phyloP scores from a whole-genome alignment of 1,140 invertebrate species.

The Cephus cinctus region DNA sequence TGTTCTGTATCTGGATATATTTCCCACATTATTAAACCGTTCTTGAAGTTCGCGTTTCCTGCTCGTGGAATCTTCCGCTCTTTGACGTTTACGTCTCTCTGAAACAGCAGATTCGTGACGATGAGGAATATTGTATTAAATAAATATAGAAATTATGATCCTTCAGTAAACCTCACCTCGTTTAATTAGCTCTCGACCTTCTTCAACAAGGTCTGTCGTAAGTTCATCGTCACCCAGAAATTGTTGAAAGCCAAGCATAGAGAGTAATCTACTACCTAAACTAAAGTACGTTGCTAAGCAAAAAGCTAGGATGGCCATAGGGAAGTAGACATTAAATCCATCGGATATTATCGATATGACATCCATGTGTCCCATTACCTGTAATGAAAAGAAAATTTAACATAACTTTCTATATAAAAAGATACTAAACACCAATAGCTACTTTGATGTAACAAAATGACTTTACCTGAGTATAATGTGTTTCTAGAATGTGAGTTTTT shows the following conservation, averaged over 20 bases:
- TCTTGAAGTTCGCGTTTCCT: slow-evolving; percentile 72
- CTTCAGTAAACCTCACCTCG: slow-evolving; percentile 59
- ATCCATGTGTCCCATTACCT: slow-evolving; percentile 99
- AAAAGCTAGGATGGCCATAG: slow-evolving; percentile 92
- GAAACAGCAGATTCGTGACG: slow-evolving; percentile 20
- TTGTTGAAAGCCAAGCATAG: slow-evolving; percentile 91
- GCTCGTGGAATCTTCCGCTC: slow-evolving; percentile 74
- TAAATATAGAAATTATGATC: slow-evolving; percentile 8
- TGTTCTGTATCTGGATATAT: slow-evolving; percentile 54
- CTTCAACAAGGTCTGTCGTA: slow-evolving; percentile 88
- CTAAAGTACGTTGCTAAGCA: slow-evolving; percentile 95
- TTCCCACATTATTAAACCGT: slow-evolving; percentile 58
- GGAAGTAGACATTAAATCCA: slow-evolving; percentile 99
- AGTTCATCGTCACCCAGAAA: slow-evolving; percentile 93
- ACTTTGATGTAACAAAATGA: slow-evolving; percentile 4
- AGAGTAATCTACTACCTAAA: slow-evolving; percentile 85
- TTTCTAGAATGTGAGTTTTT: slow-evolving; percentile 76
- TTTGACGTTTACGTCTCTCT: slow-evolving; percentile 80
- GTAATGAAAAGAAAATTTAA: slow-evolving; percentile 27
- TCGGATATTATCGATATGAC: slow-evolving; percentile 95
- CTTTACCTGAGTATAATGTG: slow-evolving; percentile 82
- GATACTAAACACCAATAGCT: not conserved
- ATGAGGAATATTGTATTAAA: slow-evolving; percentile 1
- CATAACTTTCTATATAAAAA: not conserved
- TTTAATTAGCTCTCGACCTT: slow-evolving; percentile 88